phyloP scores from a whole-genome alignment of 2,113 vertebrate genomes.

The Phyllostomus hastatus region DNA sequence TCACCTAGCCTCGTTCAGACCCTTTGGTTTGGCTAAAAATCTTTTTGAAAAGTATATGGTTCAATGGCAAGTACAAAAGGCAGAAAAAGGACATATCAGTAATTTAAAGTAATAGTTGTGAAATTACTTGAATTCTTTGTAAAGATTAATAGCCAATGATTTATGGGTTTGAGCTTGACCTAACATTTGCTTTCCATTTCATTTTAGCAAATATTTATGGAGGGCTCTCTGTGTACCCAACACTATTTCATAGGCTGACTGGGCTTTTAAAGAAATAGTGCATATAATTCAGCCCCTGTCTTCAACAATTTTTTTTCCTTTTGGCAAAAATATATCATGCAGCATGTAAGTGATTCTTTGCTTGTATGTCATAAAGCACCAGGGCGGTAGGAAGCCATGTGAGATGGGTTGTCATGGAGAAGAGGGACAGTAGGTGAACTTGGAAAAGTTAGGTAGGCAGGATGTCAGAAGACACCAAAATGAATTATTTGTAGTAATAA shows the following conservation, averaged over 20 bases:
- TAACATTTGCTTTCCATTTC: conserved; percentile 17
- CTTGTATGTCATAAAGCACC: not conserved
- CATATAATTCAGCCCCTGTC: not conserved
- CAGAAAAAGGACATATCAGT: not conserved
- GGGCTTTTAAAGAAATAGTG: conserved; percentile 27
- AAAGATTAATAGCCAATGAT: conserved; percentile 13
- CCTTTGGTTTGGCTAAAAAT: not conserved
- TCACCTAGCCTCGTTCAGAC: not conserved
- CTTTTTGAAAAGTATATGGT: not conserved
- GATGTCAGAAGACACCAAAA: conserved; percentile 41
- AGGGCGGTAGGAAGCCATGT: not conserved
- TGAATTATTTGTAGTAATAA: conserved; percentile 58
- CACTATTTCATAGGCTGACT: conserved; percentile 4
- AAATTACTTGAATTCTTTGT: conserved; percentile 30
- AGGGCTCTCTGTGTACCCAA: not conserved
- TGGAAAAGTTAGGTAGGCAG: not conserved
- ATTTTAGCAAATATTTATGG: conserved; percentile 46
- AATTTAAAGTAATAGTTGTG: not conserved
- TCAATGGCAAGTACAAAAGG: not conserved
- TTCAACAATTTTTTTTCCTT: not conserved
- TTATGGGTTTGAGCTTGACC: not conserved
- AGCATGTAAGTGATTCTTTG: not conserved
- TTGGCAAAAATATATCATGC: conserved; percentile 39
- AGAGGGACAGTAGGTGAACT: not conserved
- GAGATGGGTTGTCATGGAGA: not conserved